Conservation (phyloP, 2,113 vertebrate genomes). For the Eulemur rufifrons region DNA sequence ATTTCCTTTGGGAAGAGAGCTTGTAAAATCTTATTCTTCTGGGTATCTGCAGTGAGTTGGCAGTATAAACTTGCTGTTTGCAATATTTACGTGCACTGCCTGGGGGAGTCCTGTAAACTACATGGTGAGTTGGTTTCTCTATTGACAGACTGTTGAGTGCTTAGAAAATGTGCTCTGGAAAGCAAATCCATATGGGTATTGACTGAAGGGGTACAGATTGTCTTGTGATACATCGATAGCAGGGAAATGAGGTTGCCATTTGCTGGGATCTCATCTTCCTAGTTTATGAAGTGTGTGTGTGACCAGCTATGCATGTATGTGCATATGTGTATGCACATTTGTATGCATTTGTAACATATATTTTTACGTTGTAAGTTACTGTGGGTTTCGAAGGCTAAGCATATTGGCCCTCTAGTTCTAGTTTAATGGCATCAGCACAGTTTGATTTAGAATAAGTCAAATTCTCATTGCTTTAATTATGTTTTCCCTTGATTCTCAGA, state of each 20-base stretch:
- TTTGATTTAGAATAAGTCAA: slow-evolving; percentile 29
- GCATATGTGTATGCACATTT: not conserved
- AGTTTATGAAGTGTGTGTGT: not conserved
- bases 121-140: slow-evolving; percentile 30
- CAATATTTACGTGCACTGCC: slow-evolving; percentile 64
- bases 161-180: slow-evolving; percentile 49
- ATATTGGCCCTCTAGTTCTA: not conserved
- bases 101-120: slow-evolving; percentile 62
- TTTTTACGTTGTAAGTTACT: not conserved
- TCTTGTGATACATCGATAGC: not conserved
- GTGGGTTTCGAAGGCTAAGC: not conserved
- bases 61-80: slow-evolving; percentile 50
- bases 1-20: slow-evolving; percentile 66
- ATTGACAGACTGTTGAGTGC: slow-evolving; percentile 47
- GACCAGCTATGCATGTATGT: not conserved
- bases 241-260: not conserved
- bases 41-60: slow-evolving; percentile 49
- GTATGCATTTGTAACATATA: not conserved
- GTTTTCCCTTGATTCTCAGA: not conserved
- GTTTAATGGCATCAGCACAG: not conserved
- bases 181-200: not conserved
- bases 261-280: not conserved
- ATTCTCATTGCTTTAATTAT: not conserved
- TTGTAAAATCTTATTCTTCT: slow-evolving; percentile 56
- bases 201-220: not conserved